Evolutionary conservation across 37 sponge, comb jelly and placozoan species (phyloP).

Genomic region (Tethya wilhelma): DNA sequence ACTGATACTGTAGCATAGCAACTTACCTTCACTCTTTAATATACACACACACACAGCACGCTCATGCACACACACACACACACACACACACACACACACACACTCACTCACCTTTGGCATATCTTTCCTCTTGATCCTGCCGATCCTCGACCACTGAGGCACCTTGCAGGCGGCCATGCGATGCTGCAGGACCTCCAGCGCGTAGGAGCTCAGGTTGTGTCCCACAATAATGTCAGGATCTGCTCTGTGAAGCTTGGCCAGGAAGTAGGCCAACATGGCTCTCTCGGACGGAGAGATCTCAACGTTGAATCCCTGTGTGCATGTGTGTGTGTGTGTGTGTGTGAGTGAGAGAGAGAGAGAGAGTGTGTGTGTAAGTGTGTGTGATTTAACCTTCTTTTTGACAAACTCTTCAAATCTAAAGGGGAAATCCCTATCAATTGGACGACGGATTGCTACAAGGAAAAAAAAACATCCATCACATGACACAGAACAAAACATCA

Average conservation of each 20-base stretch:
- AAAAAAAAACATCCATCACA: background rate
- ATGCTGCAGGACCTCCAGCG: conserved; percentile 71
- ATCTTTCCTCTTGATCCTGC: conserved; percentile 75
- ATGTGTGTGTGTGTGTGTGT: background rate
- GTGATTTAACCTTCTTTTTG: conserved; percentile 53
- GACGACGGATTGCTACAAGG: conserved; percentile 56
- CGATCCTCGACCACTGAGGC: conserved; percentile 91
- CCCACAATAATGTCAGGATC: conserved; percentile 93
- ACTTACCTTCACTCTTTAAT: too few species aligned
- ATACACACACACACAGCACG: too few species aligned
- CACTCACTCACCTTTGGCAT: conserved; percentile 71
- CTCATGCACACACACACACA: too few species aligned
- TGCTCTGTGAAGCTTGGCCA: conserved; percentile 84
- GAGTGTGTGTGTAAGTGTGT: background rate
- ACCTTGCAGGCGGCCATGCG: conserved; percentile 79
- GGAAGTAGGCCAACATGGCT: conserved; percentile 82
- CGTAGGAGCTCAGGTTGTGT: conserved; percentile 25
- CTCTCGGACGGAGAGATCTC: conserved; percentile 79
- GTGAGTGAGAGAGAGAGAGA: conserved; percentile 28
- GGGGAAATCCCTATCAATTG: conserved; percentile 61
- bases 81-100: conserved; percentile 3
- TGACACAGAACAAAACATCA: background rate
- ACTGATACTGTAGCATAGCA: too few species aligned
- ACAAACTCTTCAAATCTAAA: conserved; percentile 64
- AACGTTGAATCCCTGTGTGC: conserved; percentile 48